A percentile compares a stretch with the other conserved stretches of the same genome.
phyloP scores from a whole-genome alignment of 2,888 invertebrate species.

The Heliconius hortense region DNA sequence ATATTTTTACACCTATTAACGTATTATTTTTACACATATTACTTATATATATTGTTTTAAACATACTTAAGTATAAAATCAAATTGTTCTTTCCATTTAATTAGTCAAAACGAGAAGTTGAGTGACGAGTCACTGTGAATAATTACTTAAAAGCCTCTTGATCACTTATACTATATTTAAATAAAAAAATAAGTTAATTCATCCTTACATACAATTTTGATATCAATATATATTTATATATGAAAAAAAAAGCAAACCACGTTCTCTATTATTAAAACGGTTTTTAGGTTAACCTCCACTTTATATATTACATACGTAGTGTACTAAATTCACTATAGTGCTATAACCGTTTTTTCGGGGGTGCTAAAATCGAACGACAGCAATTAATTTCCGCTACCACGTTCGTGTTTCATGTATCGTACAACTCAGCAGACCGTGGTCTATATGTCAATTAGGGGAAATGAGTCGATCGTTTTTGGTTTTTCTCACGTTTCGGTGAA shows the following conservation, averaged over 20 bases:
- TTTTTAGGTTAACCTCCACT: constrained; percentile 20
- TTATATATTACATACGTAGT: constrained; percentile 25
- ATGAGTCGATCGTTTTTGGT: constrained; percentile 29
- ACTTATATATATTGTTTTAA: no score
- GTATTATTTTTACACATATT: no score
- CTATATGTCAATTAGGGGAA: constrained; percentile 37
- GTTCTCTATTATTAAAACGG: constrained; percentile 13
- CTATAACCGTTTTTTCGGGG: constrained; percentile 36
- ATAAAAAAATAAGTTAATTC: background rate
- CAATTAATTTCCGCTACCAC: constrained; percentile 28
- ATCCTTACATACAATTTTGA: background rate
- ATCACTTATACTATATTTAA: no score
- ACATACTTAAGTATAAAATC: no score
- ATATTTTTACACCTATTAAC: background rate
- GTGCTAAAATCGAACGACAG: constrained; percentile 36
- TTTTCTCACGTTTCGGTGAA: constrained; percentile 26
- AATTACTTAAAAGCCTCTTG: no score
- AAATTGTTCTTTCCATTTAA: no score
- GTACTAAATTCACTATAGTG: constrained; percentile 28
- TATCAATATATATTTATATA: no score
- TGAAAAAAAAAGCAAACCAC: background rate
- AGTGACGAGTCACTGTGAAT: no score
- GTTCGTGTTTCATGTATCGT: constrained; percentile 32
- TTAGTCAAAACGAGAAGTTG: no score
- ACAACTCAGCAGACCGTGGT: constrained; percentile 29